Percentiles rank a stretch among this genome's conserved stretches.
phyloP scores from a whole-genome alignment of 92 coral and sea anemone species.

The Zoanthus sansibaricus region DNA sequence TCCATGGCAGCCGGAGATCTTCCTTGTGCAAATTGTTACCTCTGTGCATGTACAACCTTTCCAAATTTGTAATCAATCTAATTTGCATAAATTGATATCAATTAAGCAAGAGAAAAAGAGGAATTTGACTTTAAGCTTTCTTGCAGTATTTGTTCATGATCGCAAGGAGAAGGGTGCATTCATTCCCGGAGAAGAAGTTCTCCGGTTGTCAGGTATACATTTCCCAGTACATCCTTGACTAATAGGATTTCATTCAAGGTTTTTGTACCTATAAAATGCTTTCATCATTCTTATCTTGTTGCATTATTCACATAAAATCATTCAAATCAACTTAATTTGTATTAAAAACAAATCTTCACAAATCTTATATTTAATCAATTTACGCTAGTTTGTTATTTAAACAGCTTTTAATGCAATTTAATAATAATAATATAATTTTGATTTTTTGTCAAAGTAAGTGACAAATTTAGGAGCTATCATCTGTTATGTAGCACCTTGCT shows the following conservation, averaged over 20 bases:
- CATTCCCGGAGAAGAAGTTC: conserved; percentile 51
- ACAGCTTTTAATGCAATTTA: too few species aligned
- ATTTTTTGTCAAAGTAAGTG: too few species aligned
- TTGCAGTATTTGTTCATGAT: conserved; percentile 49
- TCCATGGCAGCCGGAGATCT: conserved; percentile 53
- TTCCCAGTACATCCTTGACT: conserved; percentile 41
- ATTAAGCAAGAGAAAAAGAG: neutral
- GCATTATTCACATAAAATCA: too few species aligned
- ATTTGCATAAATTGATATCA: conserved; percentile 13
- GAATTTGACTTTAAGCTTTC: conserved; percentile 46
- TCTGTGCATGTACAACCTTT: neutral
- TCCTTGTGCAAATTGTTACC: neutral
- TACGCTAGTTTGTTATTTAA: too few species aligned
- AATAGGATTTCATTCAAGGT: conserved; percentile 41
- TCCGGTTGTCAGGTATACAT: conserved; percentile 51
- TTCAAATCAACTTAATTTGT: too few species aligned
- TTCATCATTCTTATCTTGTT: too few species aligned
- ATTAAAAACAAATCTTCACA: too few species aligned
- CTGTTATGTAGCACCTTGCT: too few species aligned
- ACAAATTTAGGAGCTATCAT: too few species aligned
- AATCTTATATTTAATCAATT: too few species aligned
- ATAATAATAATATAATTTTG: too few species aligned
- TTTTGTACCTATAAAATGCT: neutral
- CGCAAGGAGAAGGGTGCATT: conserved; percentile 51
- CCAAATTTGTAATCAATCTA: neutral